These are phyloP conservation scores for Serinus canaria DNA, from an alignment of 2,113 vertebrate species.

Conservation along the genomic window DNA sequence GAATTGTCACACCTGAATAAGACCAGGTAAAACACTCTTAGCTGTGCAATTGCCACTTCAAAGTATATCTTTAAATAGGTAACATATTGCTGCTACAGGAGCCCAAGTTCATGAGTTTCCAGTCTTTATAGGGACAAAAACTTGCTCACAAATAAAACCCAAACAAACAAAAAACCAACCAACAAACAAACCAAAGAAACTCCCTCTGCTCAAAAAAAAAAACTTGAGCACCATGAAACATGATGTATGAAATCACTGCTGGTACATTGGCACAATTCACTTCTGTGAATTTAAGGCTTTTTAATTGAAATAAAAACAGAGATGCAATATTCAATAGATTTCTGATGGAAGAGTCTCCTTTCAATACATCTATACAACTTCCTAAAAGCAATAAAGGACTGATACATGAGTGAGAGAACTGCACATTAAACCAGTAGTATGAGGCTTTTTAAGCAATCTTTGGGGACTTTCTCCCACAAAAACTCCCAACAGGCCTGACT, in stretches of 20 bases:
- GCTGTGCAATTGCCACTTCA: background rate
- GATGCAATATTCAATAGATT: background rate
- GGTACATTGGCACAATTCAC: background rate
- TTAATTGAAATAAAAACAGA: background rate
- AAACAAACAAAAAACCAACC: too few relatives aligned
- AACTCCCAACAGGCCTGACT: background rate
- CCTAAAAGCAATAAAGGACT: background rate
- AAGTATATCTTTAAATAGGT: background rate
- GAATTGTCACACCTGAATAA: background rate
- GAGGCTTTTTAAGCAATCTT: background rate
- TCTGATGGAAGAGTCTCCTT: background rate
- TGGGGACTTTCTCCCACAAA: background rate
- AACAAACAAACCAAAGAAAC: background rate
- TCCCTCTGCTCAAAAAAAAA: background rate
- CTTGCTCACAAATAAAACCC: background rate
- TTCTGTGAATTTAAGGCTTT: background rate
- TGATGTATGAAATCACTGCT: background rate
- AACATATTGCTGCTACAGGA: background rate
- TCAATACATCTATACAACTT: background rate
- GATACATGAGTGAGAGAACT: background rate
- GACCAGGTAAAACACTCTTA: background rate
- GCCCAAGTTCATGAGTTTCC: background rate
- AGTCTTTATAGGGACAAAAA: background rate
- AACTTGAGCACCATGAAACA: background rate
- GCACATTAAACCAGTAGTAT: background rate